These are phyloP conservation scores for Aspidiotus destructor DNA, from an alignment of 2,888 invertebrate species.

Conservation along the genomic window DNA sequence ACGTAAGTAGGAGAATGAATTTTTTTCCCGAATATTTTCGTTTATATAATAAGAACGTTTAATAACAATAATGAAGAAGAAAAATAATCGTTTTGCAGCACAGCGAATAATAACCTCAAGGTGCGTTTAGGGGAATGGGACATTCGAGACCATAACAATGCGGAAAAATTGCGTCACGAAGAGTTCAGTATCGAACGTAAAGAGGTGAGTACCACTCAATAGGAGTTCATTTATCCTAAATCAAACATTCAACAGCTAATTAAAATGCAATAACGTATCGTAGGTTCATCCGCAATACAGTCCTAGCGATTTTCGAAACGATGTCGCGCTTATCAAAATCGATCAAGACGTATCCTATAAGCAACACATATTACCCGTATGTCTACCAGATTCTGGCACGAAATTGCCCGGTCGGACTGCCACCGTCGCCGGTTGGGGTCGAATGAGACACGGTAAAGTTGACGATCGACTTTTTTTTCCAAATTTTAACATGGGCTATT, in stretches of 20 bases:
- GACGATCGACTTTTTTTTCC: too few species aligned
- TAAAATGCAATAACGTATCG: constrained; percentile 18
- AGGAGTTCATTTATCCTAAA: background rate
- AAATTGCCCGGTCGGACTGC: constrained; percentile 79
- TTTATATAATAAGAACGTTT: background rate
- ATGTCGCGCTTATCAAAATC: constrained; percentile 71
- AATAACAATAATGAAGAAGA: background rate
- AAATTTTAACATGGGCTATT: background rate
- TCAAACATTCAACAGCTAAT: background rate
- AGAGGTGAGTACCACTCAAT: constrained; percentile 49
- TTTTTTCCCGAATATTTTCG: background rate
- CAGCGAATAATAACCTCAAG: constrained; percentile 76
- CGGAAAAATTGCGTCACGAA: constrained; percentile 73
- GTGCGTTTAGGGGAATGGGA: constrained; percentile 90
- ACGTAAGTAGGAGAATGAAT: constrained; percentile 54
- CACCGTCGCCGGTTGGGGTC: constrained; percentile 87
- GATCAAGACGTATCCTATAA: constrained; percentile 75
- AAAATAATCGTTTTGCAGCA: constrained; percentile 48
- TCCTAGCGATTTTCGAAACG: constrained; percentile 82
- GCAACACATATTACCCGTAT: constrained; percentile 86
- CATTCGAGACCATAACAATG: constrained; percentile 58
- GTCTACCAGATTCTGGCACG: constrained; percentile 64
- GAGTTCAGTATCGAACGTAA: constrained; percentile 81
- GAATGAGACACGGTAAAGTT: constrained; percentile 71
- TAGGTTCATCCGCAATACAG: constrained; percentile 77